Conservation (phyloP, 2,113 vertebrate species). For the Scolopax mira region DNA sequence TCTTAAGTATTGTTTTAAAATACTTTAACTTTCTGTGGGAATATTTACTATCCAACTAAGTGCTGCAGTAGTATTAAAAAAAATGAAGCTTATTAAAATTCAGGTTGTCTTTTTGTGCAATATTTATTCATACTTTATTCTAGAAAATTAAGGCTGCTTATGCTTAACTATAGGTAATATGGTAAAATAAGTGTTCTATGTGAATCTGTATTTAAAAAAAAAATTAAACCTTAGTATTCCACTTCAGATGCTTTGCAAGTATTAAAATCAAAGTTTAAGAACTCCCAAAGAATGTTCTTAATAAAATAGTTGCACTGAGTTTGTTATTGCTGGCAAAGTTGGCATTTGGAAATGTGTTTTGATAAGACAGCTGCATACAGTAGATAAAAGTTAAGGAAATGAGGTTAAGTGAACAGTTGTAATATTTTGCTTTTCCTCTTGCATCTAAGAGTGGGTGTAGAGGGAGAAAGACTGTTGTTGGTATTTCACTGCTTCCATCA, state of each 20-base stretch:
- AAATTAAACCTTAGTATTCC: background rate
- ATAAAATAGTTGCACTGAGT: background rate
- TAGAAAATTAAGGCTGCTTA: background rate
- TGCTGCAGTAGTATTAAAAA: background rate
- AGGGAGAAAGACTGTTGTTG: background rate
- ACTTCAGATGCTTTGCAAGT: background rate
- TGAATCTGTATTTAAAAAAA: background rate
- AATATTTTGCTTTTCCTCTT: background rate
- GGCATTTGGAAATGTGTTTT: background rate
- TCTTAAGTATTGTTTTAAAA: background rate
- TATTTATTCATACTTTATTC: background rate
- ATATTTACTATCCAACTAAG: background rate
- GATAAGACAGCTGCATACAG: background rate
- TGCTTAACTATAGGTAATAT: background rate
- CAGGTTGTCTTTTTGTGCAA: background rate
- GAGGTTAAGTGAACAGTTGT: background rate
- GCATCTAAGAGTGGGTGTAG: background rate
- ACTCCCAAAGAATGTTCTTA: background rate
- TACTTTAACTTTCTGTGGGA: background rate
- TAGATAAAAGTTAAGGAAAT: conserved; percentile 38
- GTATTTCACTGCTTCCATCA: background rate
- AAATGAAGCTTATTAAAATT: background rate
- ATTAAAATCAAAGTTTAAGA: background rate
- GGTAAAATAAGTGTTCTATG: background rate
- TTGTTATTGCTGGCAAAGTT: background rate